Base-by-base conservation (phyloP, 2,797 vertebrate species). In the Nothura maculosa region DNA sequence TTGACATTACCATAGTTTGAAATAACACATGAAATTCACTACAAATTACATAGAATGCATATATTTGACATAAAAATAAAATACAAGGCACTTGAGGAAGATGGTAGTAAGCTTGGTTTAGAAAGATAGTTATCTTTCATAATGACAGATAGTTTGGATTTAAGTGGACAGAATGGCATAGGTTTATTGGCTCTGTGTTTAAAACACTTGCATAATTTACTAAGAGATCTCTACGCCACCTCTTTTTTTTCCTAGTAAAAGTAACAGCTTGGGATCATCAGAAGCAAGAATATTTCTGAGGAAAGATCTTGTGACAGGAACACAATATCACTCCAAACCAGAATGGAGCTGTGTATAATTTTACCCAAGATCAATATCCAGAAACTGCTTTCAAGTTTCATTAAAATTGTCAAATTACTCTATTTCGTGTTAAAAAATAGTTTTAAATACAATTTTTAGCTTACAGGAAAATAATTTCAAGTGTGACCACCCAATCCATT, bases 351-450 rank as follows among this genome's bases (percentile, higher is more conserved):
- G 14, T 74, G 19, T 34, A 25, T 57, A 73, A 58, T 75, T 85
- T 73, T 13, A 55, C 27, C 61, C 16, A 6, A 61, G 22, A 94
- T 83, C 45, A 94, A 91, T 92, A 66, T 30, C 6, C 4, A 6
- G 78, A 74, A 66, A 68, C 4, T 27, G 50, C 7, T 47, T 67
- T 47, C 74, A 50, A 57, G 58, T 95, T 95, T 97, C 86, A 87
- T 94, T 93, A 70, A 82, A 70, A n/a, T 73, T 93, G 42, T 13
- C 43, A 89, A 79, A 89, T 81, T 55, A 25, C 8, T 90, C 66
- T 9, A 45, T 89, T 95, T 87, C 89, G 22, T 92, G 69, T 92
- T 87, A 43, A 64, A 95, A 74, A 64, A 66, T 76, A 38, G 8
- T 89, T 94, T 30, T 76, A 92, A 94, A 32, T 84, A 10, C 9